A percentile compares a stretch with the other conserved stretches of the same genome.
Conservation (phyloP, 2,797 vertebrate genomes). For the Pipistrellus pygmaeus region DNA sequence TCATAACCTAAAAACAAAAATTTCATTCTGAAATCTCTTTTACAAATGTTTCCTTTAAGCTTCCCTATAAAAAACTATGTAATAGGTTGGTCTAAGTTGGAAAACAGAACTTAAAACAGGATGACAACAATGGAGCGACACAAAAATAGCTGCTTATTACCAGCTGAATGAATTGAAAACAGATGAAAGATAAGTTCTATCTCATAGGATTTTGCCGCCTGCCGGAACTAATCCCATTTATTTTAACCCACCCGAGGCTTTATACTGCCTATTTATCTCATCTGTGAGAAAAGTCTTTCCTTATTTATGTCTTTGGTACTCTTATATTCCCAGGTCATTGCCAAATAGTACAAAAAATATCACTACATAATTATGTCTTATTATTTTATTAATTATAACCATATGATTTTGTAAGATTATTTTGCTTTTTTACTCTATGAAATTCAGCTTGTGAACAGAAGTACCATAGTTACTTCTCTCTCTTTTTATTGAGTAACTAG, state of each 20-base stretch:
- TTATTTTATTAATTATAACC: neutral
- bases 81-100: constrained; percentile 74
- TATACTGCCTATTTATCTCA: constrained; percentile 80
- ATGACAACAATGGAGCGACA: constrained; percentile 78
- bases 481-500: neutral
- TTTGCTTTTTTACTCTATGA: neutral
- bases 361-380: constrained; percentile 73
- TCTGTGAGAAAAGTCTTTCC: constrained; percentile 69
- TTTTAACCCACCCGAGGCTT: constrained; percentile 84
- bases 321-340: constrained; percentile 80
- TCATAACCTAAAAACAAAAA: neutral
- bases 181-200: constrained; percentile 83
- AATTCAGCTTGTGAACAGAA: neutral
- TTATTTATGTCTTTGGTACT: constrained; percentile 82
- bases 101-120: constrained; percentile 77
- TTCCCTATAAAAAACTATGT: constrained; percentile 75
- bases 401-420: neutral
- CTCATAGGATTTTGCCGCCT: constrained; percentile 83
- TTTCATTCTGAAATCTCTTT: neutral
- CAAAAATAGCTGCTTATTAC: constrained; percentile 79
- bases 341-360: constrained; percentile 78
- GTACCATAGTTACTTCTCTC: neutral
- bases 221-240: constrained; percentile 85
- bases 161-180: constrained; percentile 83
- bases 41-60: constrained; percentile 77